Percentiles rank a stretch among this genome's conserved stretches.
Conservation (phyloP, 2,888 invertebrate genomes). For the Apamea anceps region DNA sequence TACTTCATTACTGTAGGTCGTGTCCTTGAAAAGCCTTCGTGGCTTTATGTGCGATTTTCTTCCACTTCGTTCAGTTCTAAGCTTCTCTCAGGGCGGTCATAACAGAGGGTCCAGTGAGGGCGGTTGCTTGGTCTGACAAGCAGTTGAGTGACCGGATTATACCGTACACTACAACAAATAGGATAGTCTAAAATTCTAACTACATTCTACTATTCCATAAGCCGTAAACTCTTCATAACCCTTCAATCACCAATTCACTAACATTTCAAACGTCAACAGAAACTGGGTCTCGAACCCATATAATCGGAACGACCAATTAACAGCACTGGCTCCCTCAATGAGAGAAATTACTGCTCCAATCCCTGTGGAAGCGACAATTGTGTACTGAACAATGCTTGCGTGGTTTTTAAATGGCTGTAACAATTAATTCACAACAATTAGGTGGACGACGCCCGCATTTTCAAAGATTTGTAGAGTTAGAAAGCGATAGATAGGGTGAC, state of each 20-base stretch:
- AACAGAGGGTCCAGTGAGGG: not conserved
- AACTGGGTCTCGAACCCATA: slow-evolving; percentile 70
- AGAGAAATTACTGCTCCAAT: slow-evolving; percentile 84
- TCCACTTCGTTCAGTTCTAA: not conserved
- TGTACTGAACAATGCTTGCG: slow-evolving; percentile 83
- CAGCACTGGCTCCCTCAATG: slow-evolving; percentile 79
- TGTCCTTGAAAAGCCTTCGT: not conserved
- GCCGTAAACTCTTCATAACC: not conserved
- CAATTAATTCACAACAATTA: slow-evolving; percentile 90
- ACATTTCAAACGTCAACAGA: slow-evolving; percentile 26
- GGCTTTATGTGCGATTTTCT: not conserved
- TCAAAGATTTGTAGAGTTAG: slow-evolving; percentile 75
- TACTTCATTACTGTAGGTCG: not conserved
- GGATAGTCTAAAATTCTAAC: not conserved
- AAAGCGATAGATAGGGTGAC: slow-evolving; percentile 62
- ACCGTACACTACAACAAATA: not conserved
- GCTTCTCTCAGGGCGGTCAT: not conserved
- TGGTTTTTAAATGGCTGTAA: slow-evolving; percentile 90
- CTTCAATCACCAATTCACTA: slow-evolving; percentile 40
- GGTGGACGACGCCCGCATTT: slow-evolving; percentile 89
- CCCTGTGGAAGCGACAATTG: slow-evolving; percentile 86
- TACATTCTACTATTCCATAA: not conserved
- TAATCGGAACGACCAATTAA: slow-evolving; percentile 81
- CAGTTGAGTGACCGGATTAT: not conserved
- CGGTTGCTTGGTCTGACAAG: not conserved